These are phyloP conservation scores for Drosophila nebulosa DNA, from an alignment of 1,140 invertebrate species.

Conservation along the genomic window DNA sequence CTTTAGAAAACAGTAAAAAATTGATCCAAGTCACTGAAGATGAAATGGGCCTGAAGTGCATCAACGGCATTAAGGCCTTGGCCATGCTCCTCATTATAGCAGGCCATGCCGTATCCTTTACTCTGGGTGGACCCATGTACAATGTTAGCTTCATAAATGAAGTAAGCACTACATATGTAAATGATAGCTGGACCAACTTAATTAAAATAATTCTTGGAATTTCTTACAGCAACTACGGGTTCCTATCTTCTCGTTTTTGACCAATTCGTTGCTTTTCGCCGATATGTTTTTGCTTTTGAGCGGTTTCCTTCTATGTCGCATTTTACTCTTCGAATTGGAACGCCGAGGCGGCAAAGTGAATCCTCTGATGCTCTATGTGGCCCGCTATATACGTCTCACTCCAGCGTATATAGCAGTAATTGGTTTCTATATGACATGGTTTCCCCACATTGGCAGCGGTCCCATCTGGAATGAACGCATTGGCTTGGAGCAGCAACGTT, in stretches of 20 bases:
- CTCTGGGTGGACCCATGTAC: constrained; percentile 85
- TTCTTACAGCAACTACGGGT: constrained; percentile 61
- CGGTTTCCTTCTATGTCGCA: constrained; percentile 85
- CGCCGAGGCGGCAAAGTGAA: constrained; percentile 85
- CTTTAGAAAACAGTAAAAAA: constrained; percentile 83
- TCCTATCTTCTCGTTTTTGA: constrained; percentile 80
- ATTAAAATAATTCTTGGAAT: constrained; percentile 30
- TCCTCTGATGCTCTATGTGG: constrained; percentile 84
- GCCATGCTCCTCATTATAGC: constrained; percentile 85
- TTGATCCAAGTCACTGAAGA: constrained; percentile 81
- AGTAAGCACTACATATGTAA: constrained; percentile 65
- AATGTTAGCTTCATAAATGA: constrained; percentile 84
- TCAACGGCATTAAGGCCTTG: constrained; percentile 85
- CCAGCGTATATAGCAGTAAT: constrained; percentile 87
- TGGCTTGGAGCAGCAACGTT: constrained; percentile 84
- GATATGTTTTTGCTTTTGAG: constrained; percentile 86
- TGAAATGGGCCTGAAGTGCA: constrained; percentile 84
- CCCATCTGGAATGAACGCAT: constrained; percentile 86
- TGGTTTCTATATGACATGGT: constrained; percentile 86
- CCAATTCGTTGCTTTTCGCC: constrained; percentile 85
- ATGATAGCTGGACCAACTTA: not conserved
- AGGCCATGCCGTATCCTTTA: constrained; percentile 85
- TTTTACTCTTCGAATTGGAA: constrained; percentile 85
- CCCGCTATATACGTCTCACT: constrained; percentile 86
- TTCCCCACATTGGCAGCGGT: constrained; percentile 85